Conservation (phyloP, 2,797 vertebrate species). For the Xiphorhynchus erythropygius region DNA sequence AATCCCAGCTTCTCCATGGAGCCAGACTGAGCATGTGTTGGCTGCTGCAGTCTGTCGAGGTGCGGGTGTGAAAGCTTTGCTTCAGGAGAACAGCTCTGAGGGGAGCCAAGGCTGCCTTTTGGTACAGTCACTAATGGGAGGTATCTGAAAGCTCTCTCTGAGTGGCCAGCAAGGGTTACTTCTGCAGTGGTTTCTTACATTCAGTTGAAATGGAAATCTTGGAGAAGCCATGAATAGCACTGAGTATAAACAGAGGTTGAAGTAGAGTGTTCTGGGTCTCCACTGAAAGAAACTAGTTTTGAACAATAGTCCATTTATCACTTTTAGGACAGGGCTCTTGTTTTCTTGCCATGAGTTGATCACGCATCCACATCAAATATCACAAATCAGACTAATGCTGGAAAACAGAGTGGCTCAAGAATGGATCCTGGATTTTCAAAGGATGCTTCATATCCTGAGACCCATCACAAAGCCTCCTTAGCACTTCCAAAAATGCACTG, state of each 20-base stretch:
- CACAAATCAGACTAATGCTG: not conserved
- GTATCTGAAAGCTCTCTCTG: accelerated
- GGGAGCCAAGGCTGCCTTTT: not conserved
- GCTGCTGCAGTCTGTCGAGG: not conserved
- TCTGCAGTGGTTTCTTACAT: not conserved
- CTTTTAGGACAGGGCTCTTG: not conserved
- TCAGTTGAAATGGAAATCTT: not conserved
- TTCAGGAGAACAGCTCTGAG: not conserved
- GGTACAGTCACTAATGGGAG: accelerated
- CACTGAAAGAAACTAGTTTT: not conserved
- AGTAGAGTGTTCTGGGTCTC: not conserved
- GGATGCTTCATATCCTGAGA: not conserved
- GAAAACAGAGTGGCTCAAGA: not conserved
- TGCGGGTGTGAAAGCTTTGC: not conserved
- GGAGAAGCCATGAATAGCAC: not conserved
- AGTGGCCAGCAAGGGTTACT: not conserved
- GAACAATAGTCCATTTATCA: not conserved
- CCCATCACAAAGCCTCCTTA: not conserved
- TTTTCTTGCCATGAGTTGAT: not conserved
- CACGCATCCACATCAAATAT: no score
- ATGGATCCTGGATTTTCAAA: not conserved
- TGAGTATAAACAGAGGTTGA: not conserved
- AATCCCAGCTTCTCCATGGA: accelerated
- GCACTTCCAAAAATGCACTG: not conserved
- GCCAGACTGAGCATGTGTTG: not conserved